Evolutionary conservation across 2,888 invertebrate genomes (phyloP).

Genomic region (Caenorhabditis imperialis): DNA sequence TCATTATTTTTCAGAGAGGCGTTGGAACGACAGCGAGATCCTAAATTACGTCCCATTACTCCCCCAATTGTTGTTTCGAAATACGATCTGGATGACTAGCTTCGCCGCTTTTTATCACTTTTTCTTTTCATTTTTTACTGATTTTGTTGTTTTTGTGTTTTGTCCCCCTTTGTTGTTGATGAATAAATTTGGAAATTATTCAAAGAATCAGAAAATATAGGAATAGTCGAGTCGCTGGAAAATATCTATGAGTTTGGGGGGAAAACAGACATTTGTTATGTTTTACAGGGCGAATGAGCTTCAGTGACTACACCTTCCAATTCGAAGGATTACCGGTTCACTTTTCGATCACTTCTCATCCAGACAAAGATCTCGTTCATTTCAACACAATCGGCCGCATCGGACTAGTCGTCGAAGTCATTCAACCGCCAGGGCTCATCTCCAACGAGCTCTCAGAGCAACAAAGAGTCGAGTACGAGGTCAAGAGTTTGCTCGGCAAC

Average conservation of each 20-base stretch:
- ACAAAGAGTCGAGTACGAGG: conserved; percentile 69
- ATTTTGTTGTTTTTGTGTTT: conserved; percentile 3
- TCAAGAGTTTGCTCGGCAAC: conserved; percentile 65
- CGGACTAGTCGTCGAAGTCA: conserved; percentile 68
- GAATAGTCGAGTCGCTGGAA: conserved; percentile 6
- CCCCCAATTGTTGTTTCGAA: conserved; percentile 37
- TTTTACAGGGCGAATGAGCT: conserved; percentile 49
- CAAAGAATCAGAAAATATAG: not conserved
- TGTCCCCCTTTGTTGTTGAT: conserved; percentile 18
- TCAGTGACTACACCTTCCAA: conserved; percentile 63
- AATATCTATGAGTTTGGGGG: too few species aligned
- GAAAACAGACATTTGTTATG: too few species aligned
- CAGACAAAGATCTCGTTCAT: conserved; percentile 61
- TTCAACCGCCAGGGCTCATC: conserved; percentile 62
- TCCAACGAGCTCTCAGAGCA: conserved; percentile 40
- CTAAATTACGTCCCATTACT: conserved; percentile 32
- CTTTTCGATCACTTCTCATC: conserved; percentile 66
- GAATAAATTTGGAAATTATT: conserved; percentile 3
- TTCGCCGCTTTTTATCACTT: conserved; percentile 8
- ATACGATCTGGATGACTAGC: conserved; percentile 67
- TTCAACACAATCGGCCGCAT: conserved; percentile 66
- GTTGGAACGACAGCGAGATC: conserved; percentile 56
- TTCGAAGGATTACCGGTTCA: conserved; percentile 52
- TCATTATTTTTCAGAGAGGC: conserved; percentile 53
- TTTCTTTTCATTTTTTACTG: conserved; percentile 8